Percentiles rank a stretch among this genome's conserved stretches.
Conservation (phyloP, 92 coral and sea anemone genomes). For the Paramuricea clavata region DNA sequence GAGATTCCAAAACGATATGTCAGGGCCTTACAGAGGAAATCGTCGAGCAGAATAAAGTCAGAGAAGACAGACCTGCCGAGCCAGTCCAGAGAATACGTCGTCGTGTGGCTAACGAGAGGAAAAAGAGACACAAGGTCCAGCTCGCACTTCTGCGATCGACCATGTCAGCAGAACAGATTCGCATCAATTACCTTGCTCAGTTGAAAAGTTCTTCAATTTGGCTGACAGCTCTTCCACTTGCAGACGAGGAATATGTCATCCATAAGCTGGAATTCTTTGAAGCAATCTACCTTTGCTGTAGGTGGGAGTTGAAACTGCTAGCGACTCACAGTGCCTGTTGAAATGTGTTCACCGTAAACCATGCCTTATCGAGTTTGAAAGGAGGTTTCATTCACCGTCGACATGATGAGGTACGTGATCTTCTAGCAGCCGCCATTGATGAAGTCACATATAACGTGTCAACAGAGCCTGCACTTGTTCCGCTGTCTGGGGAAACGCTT, state of each 20-base stretch:
- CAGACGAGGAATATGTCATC: too few species aligned
- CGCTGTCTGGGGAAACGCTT: background rate
- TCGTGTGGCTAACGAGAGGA: too few species aligned
- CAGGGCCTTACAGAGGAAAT: too few species aligned
- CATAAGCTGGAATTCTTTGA: too few species aligned
- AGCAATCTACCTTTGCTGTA: too few species aligned
- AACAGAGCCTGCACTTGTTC: conserved; percentile 23
- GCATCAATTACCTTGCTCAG: conserved; percentile 32
- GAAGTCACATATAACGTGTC: background rate
- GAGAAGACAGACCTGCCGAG: background rate
- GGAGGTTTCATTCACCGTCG: too few species aligned
- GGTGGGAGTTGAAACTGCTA: too few species aligned
- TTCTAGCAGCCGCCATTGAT: background rate
- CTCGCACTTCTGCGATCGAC: background rate
- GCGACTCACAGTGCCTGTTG: too few species aligned
- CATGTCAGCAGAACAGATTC: background rate
- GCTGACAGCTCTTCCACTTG: conserved; percentile 29
- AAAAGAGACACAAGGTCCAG: background rate
- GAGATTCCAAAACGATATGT: too few species aligned
- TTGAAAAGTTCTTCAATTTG: conserved; percentile 47
- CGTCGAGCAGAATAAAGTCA: background rate
- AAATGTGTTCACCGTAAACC: too few species aligned
- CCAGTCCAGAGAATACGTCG: background rate
- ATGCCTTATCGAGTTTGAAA: background rate
- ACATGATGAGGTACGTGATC: too few species aligned